Conservation (phyloP, 2,797 vertebrate species). For the Alcedo atthis region DNA sequence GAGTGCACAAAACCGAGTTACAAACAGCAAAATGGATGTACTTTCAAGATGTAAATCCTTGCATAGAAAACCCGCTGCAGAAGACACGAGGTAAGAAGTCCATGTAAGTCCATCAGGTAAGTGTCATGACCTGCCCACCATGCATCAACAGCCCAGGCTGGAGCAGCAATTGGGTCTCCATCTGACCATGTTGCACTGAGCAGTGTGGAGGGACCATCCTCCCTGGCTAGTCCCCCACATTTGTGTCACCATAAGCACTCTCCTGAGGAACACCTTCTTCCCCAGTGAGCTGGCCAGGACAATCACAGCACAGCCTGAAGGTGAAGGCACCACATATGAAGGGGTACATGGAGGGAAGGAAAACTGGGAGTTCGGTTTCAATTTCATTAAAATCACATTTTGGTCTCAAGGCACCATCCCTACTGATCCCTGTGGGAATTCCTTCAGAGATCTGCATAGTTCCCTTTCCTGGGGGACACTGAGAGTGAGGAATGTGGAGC, state of each 20-base stretch:
- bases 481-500: background rate
- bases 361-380: background rate
- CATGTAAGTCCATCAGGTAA: too few species aligned
- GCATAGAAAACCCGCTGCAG: conserved; percentile 28
- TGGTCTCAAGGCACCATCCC: background rate
- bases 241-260: background rate
- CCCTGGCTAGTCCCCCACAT: background rate
- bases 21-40: background rate
- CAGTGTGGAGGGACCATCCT: background rate
- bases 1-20: conserved; percentile 13
- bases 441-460: background rate
- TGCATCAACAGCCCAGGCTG: background rate
- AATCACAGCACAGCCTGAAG: background rate
- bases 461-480: background rate
- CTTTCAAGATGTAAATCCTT: background rate
- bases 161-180: background rate
- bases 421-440: background rate
- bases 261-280: background rate
- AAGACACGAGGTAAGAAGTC: background rate
- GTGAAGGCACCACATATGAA: background rate
- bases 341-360: background rate
- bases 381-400: background rate
- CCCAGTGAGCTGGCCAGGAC: background rate
- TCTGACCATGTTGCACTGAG: fast-evolving
- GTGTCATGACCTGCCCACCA: background rate